Conservation (phyloP, 1,140 invertebrate species). For the Octopus sinensis region DNA sequence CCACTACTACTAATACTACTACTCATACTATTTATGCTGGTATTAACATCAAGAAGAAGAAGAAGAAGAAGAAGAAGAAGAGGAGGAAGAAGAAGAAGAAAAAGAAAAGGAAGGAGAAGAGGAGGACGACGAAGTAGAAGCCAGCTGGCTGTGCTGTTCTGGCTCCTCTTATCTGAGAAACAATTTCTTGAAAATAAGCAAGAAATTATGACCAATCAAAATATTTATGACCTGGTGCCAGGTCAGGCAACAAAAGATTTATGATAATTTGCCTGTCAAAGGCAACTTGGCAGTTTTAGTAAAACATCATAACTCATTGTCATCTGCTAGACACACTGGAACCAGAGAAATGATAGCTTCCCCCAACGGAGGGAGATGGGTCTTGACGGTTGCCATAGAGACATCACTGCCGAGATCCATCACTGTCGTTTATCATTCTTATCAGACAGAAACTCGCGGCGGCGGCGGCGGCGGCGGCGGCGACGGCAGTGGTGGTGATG, state of each 20-base stretch:
- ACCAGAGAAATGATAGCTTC: constrained; percentile 38
- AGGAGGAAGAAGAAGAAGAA: neutral
- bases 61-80: neutral
- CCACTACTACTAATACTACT: too few species aligned
- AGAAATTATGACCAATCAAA: constrained; percentile 34
- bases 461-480: constrained; percentile 11
- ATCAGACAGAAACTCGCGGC: constrained; percentile 29
- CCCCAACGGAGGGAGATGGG: constrained; percentile 36
- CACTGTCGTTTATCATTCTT: constrained; percentile 43
- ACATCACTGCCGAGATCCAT: constrained; percentile 41
- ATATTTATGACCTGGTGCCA: constrained; percentile 31
- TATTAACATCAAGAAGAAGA: neutral
- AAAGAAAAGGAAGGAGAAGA: neutral
- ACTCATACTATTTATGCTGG: too few species aligned
- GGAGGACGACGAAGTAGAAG: neutral
- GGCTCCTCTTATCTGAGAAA: constrained; percentile 3
- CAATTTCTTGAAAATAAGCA: constrained; percentile 24
- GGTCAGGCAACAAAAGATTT: constrained; percentile 38
- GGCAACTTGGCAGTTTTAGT: constrained; percentile 32
- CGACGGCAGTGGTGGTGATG: neutral
- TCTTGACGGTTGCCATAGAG: constrained; percentile 42
- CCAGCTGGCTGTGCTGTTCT: neutral
- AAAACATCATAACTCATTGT: constrained; percentile 44
- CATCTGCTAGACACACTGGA: constrained; percentile 32
- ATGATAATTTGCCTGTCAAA: constrained; percentile 45